These are phyloP conservation scores for Tricholaema leucomelas DNA, from an alignment of 2,113 vertebrate species.

Conservation along the genomic window DNA sequence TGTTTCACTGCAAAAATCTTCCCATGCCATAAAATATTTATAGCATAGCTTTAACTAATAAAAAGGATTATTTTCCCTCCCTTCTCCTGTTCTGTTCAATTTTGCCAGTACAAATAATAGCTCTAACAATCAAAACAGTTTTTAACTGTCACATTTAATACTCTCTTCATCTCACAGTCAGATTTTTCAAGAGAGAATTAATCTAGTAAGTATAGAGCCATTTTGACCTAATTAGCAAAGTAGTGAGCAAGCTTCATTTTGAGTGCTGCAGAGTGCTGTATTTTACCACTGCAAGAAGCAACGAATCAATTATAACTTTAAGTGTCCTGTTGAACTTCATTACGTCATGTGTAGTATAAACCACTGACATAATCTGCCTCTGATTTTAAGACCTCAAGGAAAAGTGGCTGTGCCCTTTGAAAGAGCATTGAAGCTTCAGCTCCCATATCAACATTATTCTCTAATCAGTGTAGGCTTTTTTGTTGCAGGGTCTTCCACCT, in stretches of 20 bases:
- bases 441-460: constrained; percentile 60
- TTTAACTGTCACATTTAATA: constrained; percentile 5
- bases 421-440: constrained; percentile 57
- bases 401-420: constrained; percentile 49
- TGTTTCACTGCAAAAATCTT: constrained; percentile 23
- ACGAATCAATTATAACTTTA: background rate
- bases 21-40: background rate
- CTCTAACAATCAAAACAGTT: background rate
- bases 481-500: constrained; percentile 68
- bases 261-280: background rate
- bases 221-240: constrained; percentile 34
- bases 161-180: background rate
- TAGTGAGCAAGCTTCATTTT: background rate
- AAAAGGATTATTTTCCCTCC: background rate
- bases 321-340: background rate
- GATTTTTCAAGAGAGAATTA: background rate
- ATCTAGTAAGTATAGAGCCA: background rate
- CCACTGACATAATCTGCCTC: constrained; percentile 23
- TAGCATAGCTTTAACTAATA: background rate
- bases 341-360: background rate
- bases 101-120: constrained; percentile 32
- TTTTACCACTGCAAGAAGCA: background rate
- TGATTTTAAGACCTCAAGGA: constrained; percentile 43
- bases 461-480: constrained; percentile 71
- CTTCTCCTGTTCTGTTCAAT: background rate